Percentiles rank a stretch among this genome's conserved stretches.
Conservation (phyloP, 2,797 vertebrate genomes). For the Helarctos malayanus region DNA sequence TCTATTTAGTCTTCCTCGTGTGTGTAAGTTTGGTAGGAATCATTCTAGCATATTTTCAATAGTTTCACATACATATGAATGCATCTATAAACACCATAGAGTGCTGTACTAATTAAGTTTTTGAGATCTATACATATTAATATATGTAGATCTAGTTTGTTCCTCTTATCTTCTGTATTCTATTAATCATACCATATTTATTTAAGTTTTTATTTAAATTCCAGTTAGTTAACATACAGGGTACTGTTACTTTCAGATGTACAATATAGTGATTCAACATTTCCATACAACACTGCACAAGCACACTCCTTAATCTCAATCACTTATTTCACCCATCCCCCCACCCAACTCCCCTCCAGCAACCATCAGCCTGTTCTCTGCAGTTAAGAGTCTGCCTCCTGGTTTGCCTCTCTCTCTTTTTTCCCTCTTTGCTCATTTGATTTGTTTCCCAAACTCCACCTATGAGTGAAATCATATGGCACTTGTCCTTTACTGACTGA, state of each 20-base stretch:
- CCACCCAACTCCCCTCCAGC: background rate
- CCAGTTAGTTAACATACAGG: background rate
- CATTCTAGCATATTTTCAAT: constrained; percentile 51
- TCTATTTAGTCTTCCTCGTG: constrained; percentile 42
- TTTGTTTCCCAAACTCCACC: background rate
- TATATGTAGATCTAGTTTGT: constrained; percentile 30
- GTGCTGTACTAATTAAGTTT: constrained; percentile 11
- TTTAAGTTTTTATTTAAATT: background rate
- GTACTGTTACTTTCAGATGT: background rate
- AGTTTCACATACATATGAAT: constrained; percentile 15
- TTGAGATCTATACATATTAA: constrained; percentile 40
- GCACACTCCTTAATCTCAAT: background rate
- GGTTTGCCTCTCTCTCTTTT: background rate
- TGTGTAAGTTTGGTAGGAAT: constrained; percentile 22
- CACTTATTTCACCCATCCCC: background rate
- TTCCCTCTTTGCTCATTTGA: background rate
- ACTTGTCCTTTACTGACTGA: background rate
- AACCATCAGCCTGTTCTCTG: background rate
- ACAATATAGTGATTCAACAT: background rate
- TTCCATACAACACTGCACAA: background rate
- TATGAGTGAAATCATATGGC: background rate
- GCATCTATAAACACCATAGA: constrained; percentile 35
- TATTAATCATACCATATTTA: background rate
- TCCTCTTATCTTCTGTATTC: constrained; percentile 32
- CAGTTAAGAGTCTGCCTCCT: background rate